Percentiles rank a stretch among this genome's conserved stretches.
These are phyloP conservation scores for Tiaroga cobitis DNA, from an alignment of 2,797 vertebrate genomes.

Conservation along the genomic window DNA sequence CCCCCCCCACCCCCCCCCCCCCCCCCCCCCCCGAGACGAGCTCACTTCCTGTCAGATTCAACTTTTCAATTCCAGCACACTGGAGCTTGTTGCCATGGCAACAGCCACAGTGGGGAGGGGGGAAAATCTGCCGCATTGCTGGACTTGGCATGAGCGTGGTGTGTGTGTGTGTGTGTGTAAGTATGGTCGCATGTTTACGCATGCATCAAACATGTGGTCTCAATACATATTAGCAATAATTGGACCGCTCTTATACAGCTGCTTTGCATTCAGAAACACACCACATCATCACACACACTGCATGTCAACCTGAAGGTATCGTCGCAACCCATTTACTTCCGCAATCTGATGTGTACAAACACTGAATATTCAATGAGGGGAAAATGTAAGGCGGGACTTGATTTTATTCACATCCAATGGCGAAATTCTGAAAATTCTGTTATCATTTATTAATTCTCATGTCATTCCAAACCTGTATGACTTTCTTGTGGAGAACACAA, in stretches of 20 bases:
- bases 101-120: constrained; percentile 73
- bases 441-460: neutral
- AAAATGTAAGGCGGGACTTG: neutral
- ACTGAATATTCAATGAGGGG: neutral
- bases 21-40: neutral
- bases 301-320: neutral
- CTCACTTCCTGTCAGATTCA: constrained; percentile 78
- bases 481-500: neutral
- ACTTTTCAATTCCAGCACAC: constrained; percentile 79
- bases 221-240: constrained; percentile 2
- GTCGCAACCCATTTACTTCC: neutral
- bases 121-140: constrained; percentile 78
- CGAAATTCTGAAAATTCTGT: neutral
- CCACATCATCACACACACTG: neutral
- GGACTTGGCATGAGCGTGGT: constrained; percentile 69
- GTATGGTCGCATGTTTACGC: constrained; percentile 35
- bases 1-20: constrained; percentile 6
- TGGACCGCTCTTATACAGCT: constrained; percentile 44
- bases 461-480: neutral
- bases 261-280: neutral
- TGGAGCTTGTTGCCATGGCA: constrained; percentile 83
- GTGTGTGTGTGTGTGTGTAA: neutral
- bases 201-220: constrained; percentile 43
- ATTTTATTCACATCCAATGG: neutral
- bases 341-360: neutral